Percentiles rank a stretch among this genome's conserved stretches.
phyloP scores from a whole-genome alignment of 2,888 invertebrate species.

The Aphrophora alni region DNA sequence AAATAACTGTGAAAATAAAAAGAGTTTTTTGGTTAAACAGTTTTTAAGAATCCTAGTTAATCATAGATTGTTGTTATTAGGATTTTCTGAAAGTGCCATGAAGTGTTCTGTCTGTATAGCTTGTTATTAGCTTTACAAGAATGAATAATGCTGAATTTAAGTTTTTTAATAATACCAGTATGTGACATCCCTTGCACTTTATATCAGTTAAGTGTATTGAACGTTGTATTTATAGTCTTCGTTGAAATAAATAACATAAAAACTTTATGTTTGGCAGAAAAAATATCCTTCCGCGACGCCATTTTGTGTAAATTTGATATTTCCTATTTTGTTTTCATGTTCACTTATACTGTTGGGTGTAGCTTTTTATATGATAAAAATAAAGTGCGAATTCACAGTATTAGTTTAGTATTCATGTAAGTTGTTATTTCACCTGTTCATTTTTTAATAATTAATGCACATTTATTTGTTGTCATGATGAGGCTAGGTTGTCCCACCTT shows the following conservation, averaged over 20 bases:
- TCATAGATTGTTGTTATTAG: constrained; percentile 3
- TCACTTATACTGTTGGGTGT: constrained; percentile 10
- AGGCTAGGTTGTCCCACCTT: constrained; percentile 9
- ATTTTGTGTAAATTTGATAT: constrained; percentile 42
- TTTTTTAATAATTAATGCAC: background rate
- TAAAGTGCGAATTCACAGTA: background rate
- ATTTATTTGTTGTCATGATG: background rate
- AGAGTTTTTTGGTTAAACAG: background rate
- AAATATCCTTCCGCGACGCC: constrained; percentile 42
- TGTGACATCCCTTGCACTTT: background rate
- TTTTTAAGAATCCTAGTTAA: background rate
- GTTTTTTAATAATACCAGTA: background rate
- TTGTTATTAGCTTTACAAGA: background rate
- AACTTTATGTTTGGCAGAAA: background rate
- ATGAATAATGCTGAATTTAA: background rate
- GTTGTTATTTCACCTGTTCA: background rate
- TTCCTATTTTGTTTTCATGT: constrained; percentile 38
- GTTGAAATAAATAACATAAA: constrained; percentile 6
- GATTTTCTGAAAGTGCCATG: background rate
- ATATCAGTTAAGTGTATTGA: background rate
- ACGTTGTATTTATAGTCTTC: background rate
- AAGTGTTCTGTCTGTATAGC: background rate
- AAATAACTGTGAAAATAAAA: no score
- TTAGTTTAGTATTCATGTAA: background rate
- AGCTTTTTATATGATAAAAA: background rate